phyloP scores from a whole-genome alignment of 2,888 invertebrate species.

The Automeris io region DNA sequence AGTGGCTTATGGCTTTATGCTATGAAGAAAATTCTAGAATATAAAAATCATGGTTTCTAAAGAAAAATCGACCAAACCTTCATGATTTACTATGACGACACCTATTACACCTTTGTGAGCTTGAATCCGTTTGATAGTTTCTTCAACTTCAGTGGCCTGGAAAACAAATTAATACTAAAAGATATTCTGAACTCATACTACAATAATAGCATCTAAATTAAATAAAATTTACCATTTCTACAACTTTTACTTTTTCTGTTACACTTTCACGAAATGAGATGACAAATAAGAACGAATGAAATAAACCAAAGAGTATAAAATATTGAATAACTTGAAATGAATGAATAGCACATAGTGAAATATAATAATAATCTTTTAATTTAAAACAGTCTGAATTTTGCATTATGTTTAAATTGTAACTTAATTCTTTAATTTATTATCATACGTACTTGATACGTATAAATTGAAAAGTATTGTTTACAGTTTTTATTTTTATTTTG shows the following conservation, averaged over 20 bases:
- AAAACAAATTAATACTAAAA: slow-evolving; percentile 23
- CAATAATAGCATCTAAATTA: slow-evolving; percentile 18
- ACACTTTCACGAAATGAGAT: slow-evolving; percentile 9
- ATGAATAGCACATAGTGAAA: no score
- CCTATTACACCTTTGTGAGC: slow-evolving; percentile 98
- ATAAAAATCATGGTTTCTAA: slow-evolving; percentile 26
- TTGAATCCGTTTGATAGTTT: slow-evolving; percentile 97
- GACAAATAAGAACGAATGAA: slow-evolving; percentile 14
- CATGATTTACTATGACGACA: slow-evolving; percentile 96
- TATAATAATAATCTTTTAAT: no score
- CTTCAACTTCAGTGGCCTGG: slow-evolving; percentile 93
- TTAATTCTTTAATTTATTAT: no score
- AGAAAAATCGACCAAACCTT: slow-evolving; percentile 84
- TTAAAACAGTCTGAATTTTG: no score
- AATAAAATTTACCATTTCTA: slow-evolving; percentile 4
- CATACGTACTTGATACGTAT: no score
- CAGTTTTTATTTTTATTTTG: no score
- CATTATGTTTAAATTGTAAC: no score
- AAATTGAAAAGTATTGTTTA: no score
- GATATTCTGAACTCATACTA: background rate
- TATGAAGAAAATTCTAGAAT: slow-evolving; percentile 4
- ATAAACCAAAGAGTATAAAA: no score
- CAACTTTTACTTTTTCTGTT: slow-evolving; percentile 1
- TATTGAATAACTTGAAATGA: no score
- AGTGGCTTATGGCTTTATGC: no score